A percentile compares a stretch with the other conserved stretches of the same genome.
Conservation (phyloP, 2,113 vertebrate species). For the Paradoxurus hermaphroditus region DNA sequence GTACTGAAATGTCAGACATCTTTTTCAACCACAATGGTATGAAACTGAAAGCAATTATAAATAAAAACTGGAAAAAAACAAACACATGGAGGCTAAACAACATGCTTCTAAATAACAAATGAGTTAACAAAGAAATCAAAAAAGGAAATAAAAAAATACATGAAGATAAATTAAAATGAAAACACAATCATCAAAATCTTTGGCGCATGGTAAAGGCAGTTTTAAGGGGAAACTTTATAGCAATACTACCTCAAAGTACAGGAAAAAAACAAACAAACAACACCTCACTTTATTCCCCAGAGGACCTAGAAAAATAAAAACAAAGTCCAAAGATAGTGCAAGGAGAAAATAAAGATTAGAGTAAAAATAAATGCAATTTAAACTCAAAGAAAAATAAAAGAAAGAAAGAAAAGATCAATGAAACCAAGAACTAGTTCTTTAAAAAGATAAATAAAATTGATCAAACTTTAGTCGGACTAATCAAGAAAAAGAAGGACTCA, state of each 20-base stretch:
- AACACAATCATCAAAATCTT: not conserved
- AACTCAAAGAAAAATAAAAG: not conserved
- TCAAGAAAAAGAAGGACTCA: not conserved
- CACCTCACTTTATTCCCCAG: not conserved
- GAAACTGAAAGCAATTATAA: not conserved
- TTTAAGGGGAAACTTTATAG: not conserved
- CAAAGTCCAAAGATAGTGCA: not conserved
- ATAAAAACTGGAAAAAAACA: not conserved
- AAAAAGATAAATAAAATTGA: not conserved
- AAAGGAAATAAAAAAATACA: not conserved
- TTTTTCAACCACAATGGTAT: not conserved
- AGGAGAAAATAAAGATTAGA: not conserved
- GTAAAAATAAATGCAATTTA: not conserved
- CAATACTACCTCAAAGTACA: not conserved
- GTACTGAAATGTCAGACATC: not conserved
- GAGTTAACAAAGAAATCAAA: not conserved
- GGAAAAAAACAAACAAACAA: not conserved
- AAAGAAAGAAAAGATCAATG: not conserved
- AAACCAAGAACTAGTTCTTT: not conserved
- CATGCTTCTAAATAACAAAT: not conserved
- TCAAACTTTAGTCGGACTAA: not conserved
- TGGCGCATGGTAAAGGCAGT: not conserved
- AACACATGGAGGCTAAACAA: not conserved
- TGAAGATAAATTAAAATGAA: not conserved
- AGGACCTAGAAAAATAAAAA: not conserved